Conservation (phyloP, 2,113 vertebrate genomes). For the Isichthys henryi region DNA sequence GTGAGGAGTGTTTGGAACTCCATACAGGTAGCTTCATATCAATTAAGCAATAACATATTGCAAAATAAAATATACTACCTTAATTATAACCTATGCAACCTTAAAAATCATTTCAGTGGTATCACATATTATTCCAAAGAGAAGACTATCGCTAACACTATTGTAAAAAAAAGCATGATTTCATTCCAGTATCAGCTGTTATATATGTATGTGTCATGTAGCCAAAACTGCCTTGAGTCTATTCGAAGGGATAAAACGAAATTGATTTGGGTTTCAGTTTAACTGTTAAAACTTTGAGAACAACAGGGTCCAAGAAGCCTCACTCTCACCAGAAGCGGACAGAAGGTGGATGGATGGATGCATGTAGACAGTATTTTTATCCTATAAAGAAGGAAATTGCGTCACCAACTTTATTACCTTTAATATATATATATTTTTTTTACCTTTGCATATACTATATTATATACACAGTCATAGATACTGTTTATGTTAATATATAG, state of each 20-base stretch:
- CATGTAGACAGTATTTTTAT: neutral
- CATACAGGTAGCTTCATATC: neutral
- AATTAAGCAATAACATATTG: neutral
- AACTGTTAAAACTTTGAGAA: neutral
- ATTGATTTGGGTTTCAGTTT: neutral
- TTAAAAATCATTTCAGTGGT: neutral
- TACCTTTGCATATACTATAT: neutral
- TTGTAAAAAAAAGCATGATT: neutral
- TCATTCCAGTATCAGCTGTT: neutral
- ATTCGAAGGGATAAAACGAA: neutral
- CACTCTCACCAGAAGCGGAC: neutral
- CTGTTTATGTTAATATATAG: neutral
- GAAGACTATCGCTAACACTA: neutral
- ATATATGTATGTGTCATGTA: neutral
- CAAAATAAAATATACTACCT: neutral
- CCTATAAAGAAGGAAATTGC: neutral
- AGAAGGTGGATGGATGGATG: neutral
- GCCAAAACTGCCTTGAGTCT: neutral
- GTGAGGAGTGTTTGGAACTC: neutral
- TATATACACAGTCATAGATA: neutral
- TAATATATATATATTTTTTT: neutral
- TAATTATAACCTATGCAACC: neutral
- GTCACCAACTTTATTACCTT: neutral
- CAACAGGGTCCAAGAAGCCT: neutral
- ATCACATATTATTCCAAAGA: neutral